Percentiles rank a stretch among this genome's conserved stretches.
phyloP scores from a whole-genome alignment of 2,797 vertebrate genomes.

The Alosa sapidissima region DNA sequence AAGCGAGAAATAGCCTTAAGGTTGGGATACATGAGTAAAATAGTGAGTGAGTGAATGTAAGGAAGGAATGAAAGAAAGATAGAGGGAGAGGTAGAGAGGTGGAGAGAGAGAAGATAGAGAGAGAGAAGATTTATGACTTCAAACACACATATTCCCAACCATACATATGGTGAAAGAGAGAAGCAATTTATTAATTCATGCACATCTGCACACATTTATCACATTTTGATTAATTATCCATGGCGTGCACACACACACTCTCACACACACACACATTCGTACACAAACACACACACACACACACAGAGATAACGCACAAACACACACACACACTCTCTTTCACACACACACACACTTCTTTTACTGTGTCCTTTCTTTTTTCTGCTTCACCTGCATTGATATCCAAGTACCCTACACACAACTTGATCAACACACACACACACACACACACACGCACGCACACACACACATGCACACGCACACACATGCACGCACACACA shows the following conservation, averaged over 20 bases:
- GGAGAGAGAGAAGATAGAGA: neutral
- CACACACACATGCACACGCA: too few species aligned
- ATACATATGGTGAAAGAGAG: neutral
- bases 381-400: neutral
- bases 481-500: too few species aligned
- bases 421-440: too few species aligned
- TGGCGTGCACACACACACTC: neutral
- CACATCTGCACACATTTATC: conserved; percentile 23
- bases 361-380: neutral
- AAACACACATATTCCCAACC: neutral
- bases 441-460: too few species aligned
- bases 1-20: neutral
- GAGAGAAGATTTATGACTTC: neutral
- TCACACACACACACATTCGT: neutral
- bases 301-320: neutral
- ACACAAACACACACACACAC: neutral
- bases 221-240: conserved; percentile 6
- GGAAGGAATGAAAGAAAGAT: neutral
- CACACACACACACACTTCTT: neutral
- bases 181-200: neutral
- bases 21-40: neutral
- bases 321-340: neutral
- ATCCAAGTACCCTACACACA: too few species aligned
- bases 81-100: neutral
- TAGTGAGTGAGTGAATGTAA: neutral